Evolutionary conservation across 2,888 invertebrate genomes (phyloP), one percentile per base, ranked within the genome.

Genomic region (Neelides folsomi): DNA sequence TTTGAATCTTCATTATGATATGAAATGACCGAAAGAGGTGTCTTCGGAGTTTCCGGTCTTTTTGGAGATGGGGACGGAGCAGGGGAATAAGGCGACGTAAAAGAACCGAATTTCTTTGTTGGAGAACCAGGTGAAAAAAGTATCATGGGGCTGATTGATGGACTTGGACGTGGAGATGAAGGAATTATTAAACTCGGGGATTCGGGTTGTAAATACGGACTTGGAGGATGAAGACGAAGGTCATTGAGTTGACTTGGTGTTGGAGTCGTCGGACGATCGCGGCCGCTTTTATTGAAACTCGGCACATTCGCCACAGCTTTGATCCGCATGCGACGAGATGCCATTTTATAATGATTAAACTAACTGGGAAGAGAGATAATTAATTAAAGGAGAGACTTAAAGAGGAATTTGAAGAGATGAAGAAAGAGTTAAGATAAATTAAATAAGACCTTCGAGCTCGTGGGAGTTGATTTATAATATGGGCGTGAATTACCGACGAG

Each of bases 281-380:
- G 9, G 12, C 15, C 27, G 8, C 50, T 15, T 16, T 44, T 44
- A n/a, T 34, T 34, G 4, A 44, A 12, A 19, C 15, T 44, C n/a
- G 57, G 56, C 1, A 62, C 54, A 40, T 62, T 62, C 9, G 59
- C 59, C 48, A 59, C 54, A 12, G 58, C 59, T 41, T 62, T 62
- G 19, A 59, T 62, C 52, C 59, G 48, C 57, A 59, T 62, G 5
- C 62, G 57, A 15, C 62, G 52, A 41, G 56, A 58, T 19, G 58
- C 58, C 58, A 51, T 51, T 34, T 27, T 27, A 27, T 27, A 27
- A 27, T 27, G 3, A 27, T 27, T 27, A n/a, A n/a, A n/a, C n/a
- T 27, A 27, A 27, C 27, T 5, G 4, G 3, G 7, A 27, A 27
- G 27, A 7, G 27, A 27, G 27, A 5, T 27, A 27, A 27, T 27